Evolutionary conservation across 1,140 invertebrate genomes (phyloP).

Genomic region (Megathymus violae): DNA sequence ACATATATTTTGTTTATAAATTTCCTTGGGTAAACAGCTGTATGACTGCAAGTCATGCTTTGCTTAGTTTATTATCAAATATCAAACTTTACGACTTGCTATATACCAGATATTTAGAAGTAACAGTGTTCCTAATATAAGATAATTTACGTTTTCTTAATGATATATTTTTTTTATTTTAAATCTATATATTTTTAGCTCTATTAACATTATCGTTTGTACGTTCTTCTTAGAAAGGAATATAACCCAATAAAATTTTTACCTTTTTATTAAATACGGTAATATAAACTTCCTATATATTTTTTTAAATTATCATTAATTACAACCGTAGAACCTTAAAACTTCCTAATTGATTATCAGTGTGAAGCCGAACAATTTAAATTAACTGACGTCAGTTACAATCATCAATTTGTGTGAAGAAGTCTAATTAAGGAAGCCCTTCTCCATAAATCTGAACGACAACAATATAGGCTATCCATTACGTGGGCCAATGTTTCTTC

Average conservation of each 20-base stretch:
- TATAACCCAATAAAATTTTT: no score
- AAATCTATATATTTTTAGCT: no score
- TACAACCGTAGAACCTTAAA: no score
- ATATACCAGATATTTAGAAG: not conserved
- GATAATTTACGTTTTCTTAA: no score
- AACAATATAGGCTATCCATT: constrained; percentile 80
- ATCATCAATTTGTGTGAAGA: constrained; percentile 82
- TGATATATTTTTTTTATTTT: no score
- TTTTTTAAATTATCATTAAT: no score
- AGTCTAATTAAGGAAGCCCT: constrained; percentile 82
- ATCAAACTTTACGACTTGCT: constrained; percentile 16
- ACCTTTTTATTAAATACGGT: no score
- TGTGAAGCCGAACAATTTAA: constrained; percentile 63
- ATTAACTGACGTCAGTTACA: constrained; percentile 75
- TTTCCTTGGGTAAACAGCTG: not conserved
- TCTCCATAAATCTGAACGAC: constrained; percentile 80
- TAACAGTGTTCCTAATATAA: no score
- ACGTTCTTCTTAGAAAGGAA: no score
- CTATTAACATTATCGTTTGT: no score
- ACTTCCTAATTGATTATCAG: constrained; percentile 53
- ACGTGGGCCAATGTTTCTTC: constrained; percentile 70
- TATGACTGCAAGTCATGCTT: constrained; percentile 12
- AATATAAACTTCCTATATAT: no score
- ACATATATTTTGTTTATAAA: not conserved
- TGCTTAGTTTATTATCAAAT: constrained; percentile 2